phyloP scores from a whole-genome alignment of 2,888 invertebrate genomes.

The Limulus polyphemus region DNA sequence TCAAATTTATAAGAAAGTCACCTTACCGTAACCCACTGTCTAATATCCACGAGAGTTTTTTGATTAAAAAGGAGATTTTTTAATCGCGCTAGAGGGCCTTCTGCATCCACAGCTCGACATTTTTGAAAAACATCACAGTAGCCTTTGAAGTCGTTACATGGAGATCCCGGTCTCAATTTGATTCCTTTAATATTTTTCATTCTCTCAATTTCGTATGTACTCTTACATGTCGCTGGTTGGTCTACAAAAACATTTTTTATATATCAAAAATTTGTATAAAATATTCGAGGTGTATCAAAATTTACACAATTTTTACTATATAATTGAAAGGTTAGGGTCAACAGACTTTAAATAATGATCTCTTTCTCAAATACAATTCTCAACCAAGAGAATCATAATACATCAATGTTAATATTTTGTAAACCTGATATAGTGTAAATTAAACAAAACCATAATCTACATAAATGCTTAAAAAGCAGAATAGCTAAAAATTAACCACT shows the following conservation, averaged over 20 bases:
- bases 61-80: constrained; percentile 90
- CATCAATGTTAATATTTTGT: too few relatives aligned
- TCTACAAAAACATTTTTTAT: neutral
- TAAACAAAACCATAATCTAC: too few relatives aligned
- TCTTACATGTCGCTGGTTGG: constrained; percentile 31
- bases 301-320: too few relatives aligned
- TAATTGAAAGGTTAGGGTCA: too few relatives aligned
- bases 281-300: too few relatives aligned
- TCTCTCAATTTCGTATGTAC: constrained; percentile 58
- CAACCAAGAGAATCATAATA: too few relatives aligned
- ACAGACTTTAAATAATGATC: too few relatives aligned
- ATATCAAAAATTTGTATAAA: neutral
- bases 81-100: constrained; percentile 88
- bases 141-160: constrained; percentile 96
- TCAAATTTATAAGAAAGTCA: too few relatives aligned
- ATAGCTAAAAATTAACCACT: too few relatives aligned
- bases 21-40: constrained; percentile 76
- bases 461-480: too few relatives aligned
- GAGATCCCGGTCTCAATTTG: constrained; percentile 74
- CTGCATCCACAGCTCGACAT: constrained; percentile 96
- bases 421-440: too few relatives aligned
- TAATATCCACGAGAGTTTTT: constrained; percentile 71
- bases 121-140: constrained; percentile 99
- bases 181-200: constrained; percentile 34
- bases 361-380: too few relatives aligned